Evolutionary conservation across 2,113 vertebrate genomes (phyloP).

Genomic region (Azemiops feae): DNA sequence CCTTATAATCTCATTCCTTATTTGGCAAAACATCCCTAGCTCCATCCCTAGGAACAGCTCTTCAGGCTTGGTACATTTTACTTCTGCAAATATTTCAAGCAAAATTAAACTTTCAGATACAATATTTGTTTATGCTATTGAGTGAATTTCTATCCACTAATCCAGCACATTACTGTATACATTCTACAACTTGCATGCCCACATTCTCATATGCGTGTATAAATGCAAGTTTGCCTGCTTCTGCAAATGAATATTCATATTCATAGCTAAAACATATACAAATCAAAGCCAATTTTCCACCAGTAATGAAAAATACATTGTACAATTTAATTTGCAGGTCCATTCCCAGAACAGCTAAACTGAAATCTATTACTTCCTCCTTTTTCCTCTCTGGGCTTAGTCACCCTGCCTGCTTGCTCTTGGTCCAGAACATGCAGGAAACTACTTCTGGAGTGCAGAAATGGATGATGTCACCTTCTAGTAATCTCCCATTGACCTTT

Average conservation of each 20-base stretch:
- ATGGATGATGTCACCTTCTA: not conserved
- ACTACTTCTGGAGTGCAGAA: not conserved
- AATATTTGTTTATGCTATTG: not conserved
- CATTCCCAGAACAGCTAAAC: not conserved
- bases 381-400: not conserved
- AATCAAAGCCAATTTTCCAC: not conserved
- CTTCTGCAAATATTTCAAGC: not conserved
- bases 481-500: not conserved
- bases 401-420: not conserved
- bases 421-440: not conserved
- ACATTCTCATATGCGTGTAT: not conserved
- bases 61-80: not conserved
- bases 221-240: not conserved
- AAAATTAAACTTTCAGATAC: not conserved
- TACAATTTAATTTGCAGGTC: not conserved
- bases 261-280: not conserved
- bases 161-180: not conserved
- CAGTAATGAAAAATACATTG: not conserved
- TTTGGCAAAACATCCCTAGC: not conserved
- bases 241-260: not conserved
- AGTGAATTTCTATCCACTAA: not conserved
- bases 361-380: not conserved
- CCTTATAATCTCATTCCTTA: not conserved
- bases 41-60: not conserved
- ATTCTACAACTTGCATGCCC: not conserved